Base-by-base conservation (phyloP, 2,797 vertebrate species). In the Poecilia picta region DNA sequence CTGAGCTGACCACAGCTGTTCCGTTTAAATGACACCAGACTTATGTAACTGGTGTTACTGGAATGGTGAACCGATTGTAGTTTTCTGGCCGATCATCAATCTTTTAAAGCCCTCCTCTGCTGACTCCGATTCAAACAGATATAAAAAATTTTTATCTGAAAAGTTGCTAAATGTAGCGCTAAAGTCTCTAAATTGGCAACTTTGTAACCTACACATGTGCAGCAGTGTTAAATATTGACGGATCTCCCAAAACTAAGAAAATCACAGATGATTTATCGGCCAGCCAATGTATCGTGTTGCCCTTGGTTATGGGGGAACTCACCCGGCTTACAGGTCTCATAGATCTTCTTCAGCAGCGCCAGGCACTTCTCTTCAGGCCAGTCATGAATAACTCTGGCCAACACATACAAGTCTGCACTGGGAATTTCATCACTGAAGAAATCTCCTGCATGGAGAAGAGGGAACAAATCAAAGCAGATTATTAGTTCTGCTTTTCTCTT, bases 311-410 rank as follows among this genome's bases (percentile, higher is more conserved):
- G 5, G 39, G 39, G n/a, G 23, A 2, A 75, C 77, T 75, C 76
- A 96, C 95, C 96, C 82, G 95, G 92, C 78, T 79, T 86, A 77
- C 95, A 95, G 53, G 46, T 55, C 41, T 89, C 72, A 1, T 92
- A 81, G 85, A 96, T 88, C 85, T 91, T 95, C 88, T 81, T 93
- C 80, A 96, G 86, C 81, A 96, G 88, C 1, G 8, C 80, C 72
- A 93, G 55, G 66, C 94, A 92, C 81, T 93, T 95, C 47, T 95
- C 94, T 5, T 96, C 94, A 0, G 93, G 86, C 95, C 96, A 96
- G 93, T 96, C 96, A 0, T 96, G 95, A 20, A 96, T 76, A 78
- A 96, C 93, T 73, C 96, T 85, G 25, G 95, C 95, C 55, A 96
- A 87, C 57, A 96, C 62, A 45, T 94, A 96, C 28, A 96, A 76